Conservation (phyloP, 2,797 vertebrate genomes). For the Oryzias sinensis region DNA sequence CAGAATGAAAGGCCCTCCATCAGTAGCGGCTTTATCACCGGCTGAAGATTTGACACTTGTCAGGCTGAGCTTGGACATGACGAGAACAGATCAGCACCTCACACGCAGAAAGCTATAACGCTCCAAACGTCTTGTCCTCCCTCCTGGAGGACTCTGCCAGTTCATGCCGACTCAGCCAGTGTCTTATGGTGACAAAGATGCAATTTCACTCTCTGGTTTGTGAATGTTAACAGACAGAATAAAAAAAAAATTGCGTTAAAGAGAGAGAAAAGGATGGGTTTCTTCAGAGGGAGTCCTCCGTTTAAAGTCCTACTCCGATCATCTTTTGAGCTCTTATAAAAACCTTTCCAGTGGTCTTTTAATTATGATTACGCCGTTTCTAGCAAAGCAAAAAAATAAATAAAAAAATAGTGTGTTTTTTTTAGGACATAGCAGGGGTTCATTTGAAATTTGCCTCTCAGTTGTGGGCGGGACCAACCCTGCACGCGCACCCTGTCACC, state of each 20-base stretch:
- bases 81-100: conserved; percentile 43
- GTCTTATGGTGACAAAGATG: conserved; percentile 28
- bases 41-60: conserved; percentile 28
- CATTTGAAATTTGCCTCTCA: too few species aligned
- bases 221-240: conserved; percentile 21
- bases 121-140: conserved; percentile 12
- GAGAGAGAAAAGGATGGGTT: conserved; percentile 8
- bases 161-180: conserved; percentile 35
- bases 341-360: too few species aligned
- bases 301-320: too few species aligned
- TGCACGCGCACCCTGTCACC: too few species aligned
- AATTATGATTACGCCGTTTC: too few species aligned
- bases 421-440: too few species aligned
- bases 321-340: too few species aligned
- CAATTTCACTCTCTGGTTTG: conserved; percentile 27
- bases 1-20: conserved; percentile 9
- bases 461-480: too few species aligned
- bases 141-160: conserved; percentile 8
- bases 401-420: too few species aligned
- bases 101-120: conserved; percentile 30
- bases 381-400: too few species aligned
- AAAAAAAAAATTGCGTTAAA: conserved; percentile 5
- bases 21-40: conserved; percentile 17
- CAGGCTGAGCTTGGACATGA: conserved; percentile 39
- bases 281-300: conserved; percentile 4